Evolutionary conservation across 30 jellyfish, hydroid and myxozoan genomes (phyloP).

Genomic region (Cassiopea andromeda): DNA sequence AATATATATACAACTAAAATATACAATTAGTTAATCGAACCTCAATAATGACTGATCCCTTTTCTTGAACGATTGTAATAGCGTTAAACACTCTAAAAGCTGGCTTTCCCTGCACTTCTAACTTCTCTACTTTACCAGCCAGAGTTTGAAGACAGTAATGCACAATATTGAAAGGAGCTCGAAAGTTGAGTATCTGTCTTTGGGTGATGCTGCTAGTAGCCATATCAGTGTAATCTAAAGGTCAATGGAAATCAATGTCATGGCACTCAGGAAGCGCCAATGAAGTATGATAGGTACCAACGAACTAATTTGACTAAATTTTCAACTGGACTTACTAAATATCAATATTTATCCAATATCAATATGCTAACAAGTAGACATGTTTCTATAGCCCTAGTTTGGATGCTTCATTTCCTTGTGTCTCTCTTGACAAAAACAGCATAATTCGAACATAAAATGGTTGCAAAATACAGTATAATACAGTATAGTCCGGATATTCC

Average conservation of each 20-base stretch:
- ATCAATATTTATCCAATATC: no score
- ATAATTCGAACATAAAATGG: no score
- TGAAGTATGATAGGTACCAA: no score
- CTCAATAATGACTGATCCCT: slow-evolving; percentile 80
- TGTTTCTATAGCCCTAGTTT: no score
- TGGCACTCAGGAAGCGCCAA: neutral
- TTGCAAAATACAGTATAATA: no score
- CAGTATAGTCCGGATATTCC: no score
- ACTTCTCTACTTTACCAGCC: slow-evolving; percentile 91
- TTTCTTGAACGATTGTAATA: slow-evolving; percentile 81
- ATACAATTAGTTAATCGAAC: neutral
- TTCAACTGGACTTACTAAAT: no score
- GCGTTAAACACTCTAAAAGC: slow-evolving; percentile 81
- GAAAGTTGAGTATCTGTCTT: slow-evolving; percentile 84
- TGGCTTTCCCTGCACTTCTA: slow-evolving; percentile 79
- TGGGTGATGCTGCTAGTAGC: slow-evolving; percentile 90
- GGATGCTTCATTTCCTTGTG: no score
- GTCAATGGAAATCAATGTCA: neutral
- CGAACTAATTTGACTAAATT: no score
- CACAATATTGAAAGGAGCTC: slow-evolving; percentile 79
- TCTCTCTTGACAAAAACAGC: no score
- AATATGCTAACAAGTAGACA: no score
- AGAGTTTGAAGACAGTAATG: slow-evolving; percentile 71
- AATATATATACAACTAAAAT: no score
- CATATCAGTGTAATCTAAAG: slow-evolving; percentile 83